Base-by-base conservation (phyloP, 2,797 vertebrate genomes). In the Cacajao melanocephalus region DNA sequence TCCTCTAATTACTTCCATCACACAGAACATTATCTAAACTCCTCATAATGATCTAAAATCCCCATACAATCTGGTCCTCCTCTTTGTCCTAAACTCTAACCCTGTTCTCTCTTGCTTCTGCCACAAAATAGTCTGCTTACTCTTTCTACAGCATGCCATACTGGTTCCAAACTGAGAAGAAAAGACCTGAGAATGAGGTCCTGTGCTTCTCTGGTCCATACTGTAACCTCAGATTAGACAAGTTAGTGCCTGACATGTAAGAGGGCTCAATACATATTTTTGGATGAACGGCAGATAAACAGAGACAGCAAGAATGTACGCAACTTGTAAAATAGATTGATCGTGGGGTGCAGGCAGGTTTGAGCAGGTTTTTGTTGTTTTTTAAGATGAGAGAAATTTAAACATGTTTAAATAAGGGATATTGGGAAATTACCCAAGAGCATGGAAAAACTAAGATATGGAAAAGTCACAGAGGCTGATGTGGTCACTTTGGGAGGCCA, bases 381-480 rank as follows among this genome's bases (percentile, higher is more conserved):
- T 61, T 70, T 41, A 90, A 91, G n/a, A 70, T 73, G 28, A 83
- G 24, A 76, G 58, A 96, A 92, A 83, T 88, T 11, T 93, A 24
- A 93, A 46, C 28, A 84, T 70, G 12, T 70, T 92, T 82, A 87
- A 95, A 75, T 67, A 90, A 85, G 15, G 39, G 33, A 85, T 73
- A 85, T 46, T 84, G 84, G 48, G 30, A 90, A 73, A 90, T 50
- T 57, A 88, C 78, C 72, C 64, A 90, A 96, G 36, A 92, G 24
- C n/a, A 80, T 92, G 41, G 36, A 17, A 78, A 93, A 88, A 92
- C 22, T 3, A 93, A 93, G 58, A 48, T 39, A 91, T 73, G 10
- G 41, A 84, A 96, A 82, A 41, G 64, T 17, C 64, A 67, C 33
- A 67, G 61, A n/a, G 17, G 61, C 15, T 67, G 61, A 55, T 22